Evolutionary conservation across 2,888 invertebrate species (phyloP).

Genomic region (Phengaris arion): DNA sequence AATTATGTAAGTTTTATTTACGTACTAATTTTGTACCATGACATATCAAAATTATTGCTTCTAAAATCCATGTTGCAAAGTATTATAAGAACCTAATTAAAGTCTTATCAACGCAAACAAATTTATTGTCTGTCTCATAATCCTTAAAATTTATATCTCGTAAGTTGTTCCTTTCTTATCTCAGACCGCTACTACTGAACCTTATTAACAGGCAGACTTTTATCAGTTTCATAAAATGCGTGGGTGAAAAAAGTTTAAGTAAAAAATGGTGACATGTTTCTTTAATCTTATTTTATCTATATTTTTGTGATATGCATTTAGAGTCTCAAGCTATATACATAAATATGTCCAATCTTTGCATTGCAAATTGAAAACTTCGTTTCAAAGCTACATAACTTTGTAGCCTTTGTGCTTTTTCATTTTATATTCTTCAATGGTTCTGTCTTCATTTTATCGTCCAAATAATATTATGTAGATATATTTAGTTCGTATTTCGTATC

Average conservation of each 20-base stretch:
- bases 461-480: too few species aligned
- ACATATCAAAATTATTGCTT: not conserved
- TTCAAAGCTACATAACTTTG: not conserved
- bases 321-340: conserved; percentile 4
- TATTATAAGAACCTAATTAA: conserved; percentile 32
- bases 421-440: not conserved
- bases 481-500: not conserved
- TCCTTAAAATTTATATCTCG: conserved; percentile 56
- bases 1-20: too few species aligned
- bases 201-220: conserved; percentile 47
- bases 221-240: conserved; percentile 43
- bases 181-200: conserved; percentile 46
- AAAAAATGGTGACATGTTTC: conserved; percentile 33
- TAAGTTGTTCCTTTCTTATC: conserved; percentile 54
- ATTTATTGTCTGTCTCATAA: conserved; percentile 56
- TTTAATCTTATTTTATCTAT: conserved; percentile 29
- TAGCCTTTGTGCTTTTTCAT: conserved; percentile 7
- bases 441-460: not conserved
- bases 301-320: conserved; percentile 29
- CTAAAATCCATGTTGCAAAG: conserved; percentile 8
- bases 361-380: not conserved
- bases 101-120: conserved; percentile 39
- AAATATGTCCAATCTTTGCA: conserved; percentile 16
- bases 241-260: conserved; percentile 38
- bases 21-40: too few species aligned